Conservation (phyloP, 2,888 invertebrate genomes). For the Cheilosia vulpina region DNA sequence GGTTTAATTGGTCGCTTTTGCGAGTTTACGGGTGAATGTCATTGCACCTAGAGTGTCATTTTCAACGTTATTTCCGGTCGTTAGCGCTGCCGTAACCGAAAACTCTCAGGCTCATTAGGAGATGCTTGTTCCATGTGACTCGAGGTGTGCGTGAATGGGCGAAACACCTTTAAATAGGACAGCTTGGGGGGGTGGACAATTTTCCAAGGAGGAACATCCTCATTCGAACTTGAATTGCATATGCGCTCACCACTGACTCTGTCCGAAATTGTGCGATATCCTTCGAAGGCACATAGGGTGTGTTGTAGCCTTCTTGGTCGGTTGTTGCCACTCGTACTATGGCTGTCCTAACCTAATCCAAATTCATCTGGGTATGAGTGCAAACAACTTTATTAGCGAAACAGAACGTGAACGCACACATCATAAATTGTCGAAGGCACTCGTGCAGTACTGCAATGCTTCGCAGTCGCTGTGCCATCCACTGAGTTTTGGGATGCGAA, state of each 20-base stretch:
- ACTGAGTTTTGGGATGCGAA: conserved; percentile 36
- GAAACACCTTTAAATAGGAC: conserved; percentile 8
- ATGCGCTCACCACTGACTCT: conserved; percentile 30
- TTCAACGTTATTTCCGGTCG: conserved; percentile 68
- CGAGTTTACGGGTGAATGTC: conserved; percentile 42
- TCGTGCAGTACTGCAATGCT: neutral
- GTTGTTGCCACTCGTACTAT: conserved; percentile 25
- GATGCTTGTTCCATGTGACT: conserved; percentile 54
- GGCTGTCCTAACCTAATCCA: conserved; percentile 11
- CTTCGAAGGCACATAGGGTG: neutral
- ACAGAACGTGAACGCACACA: conserved; percentile 46
- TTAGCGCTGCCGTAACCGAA: conserved; percentile 55
- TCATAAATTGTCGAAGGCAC: conserved; percentile 55
- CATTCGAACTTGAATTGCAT: conserved; percentile 58
- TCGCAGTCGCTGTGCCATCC: neutral
- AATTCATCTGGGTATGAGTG: neutral
- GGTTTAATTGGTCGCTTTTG: conserved; percentile 59
- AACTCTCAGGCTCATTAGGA: conserved; percentile 70
- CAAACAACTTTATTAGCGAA: conserved; percentile 52
- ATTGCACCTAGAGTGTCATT: conserved; percentile 63
- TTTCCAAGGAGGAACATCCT: conserved; percentile 5
- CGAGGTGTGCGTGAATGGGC: conserved; percentile 12
- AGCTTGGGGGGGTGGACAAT: neutral
- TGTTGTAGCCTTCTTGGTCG: neutral
- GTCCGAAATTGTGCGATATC: conserved; percentile 13